A percentile compares a stretch with the other conserved stretches of the same genome.
These are phyloP conservation scores for Leptinotarsa undecemlineata DNA, from an alignment of 1,140 invertebrate species.

Conservation along the genomic window DNA sequence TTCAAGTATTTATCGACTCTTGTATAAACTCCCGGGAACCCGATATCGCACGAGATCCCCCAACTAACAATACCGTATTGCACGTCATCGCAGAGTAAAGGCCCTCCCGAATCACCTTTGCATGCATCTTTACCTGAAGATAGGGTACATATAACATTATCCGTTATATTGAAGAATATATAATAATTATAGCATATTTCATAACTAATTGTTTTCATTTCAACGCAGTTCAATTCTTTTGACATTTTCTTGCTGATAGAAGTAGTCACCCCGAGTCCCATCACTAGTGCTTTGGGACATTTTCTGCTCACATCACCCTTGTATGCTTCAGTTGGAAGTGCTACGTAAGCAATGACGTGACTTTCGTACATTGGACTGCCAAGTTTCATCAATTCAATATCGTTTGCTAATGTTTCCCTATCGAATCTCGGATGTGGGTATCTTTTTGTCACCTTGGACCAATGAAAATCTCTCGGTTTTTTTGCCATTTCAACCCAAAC, in stretches of 20 bases:
- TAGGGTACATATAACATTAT: slow-evolving; percentile 21
- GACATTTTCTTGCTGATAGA: not conserved
- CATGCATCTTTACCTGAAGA: slow-evolving; percentile 29
- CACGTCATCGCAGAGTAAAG: slow-evolving; percentile 55
- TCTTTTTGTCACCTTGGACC: not conserved
- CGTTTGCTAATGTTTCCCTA: slow-evolving; percentile 1
- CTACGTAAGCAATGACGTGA: slow-evolving; percentile 13
- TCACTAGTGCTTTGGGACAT: slow-evolving; percentile 22
- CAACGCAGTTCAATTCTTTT: slow-evolving; percentile 26
- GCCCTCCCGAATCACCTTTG: slow-evolving; percentile 61
- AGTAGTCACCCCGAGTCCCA: slow-evolving; percentile 29
- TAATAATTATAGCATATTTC: not conserved
- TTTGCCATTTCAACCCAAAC: not conserved
- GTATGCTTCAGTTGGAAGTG: slow-evolving; percentile 4
- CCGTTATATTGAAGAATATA: not conserved
- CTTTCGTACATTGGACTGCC: not conserved
- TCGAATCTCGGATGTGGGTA: slow-evolving; percentile 12
- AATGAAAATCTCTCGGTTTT: not conserved
- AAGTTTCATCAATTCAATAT: slow-evolving; percentile 30
- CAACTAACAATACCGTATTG: slow-evolving; percentile 57
- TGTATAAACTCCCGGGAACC: slow-evolving; percentile 54
- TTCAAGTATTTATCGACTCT: slow-evolving; percentile 47
- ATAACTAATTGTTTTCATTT: not conserved
- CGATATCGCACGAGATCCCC: slow-evolving; percentile 54
- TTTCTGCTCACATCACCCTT: not conserved